phyloP scores from a whole-genome alignment of 2,797 vertebrate species.

The Callimico goeldii region DNA sequence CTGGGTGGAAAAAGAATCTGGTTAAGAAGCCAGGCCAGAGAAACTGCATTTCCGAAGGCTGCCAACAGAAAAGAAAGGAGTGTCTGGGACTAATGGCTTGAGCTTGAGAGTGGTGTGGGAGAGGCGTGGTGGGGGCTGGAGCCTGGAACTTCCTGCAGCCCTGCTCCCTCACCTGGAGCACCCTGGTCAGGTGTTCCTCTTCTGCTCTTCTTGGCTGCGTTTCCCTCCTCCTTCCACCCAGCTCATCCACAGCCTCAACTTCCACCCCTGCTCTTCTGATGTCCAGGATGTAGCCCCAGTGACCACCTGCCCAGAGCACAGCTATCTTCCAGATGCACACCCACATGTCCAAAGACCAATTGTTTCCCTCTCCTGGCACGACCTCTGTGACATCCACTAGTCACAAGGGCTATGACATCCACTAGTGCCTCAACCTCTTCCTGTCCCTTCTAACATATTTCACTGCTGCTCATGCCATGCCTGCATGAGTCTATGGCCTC shows the following conservation, averaged over 20 bases:
- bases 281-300: not conserved
- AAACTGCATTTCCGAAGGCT: not conserved
- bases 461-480: not conserved
- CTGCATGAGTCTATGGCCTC: not conserved
- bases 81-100: not conserved
- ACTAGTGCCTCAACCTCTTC: not conserved
- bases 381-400: not conserved
- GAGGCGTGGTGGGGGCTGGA: accelerated
- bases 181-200: not conserved
- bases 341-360: not conserved
- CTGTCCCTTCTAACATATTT: not conserved
- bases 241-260: not conserved
- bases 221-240: not conserved
- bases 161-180: not conserved
- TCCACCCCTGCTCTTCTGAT: not conserved
- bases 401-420: not conserved
- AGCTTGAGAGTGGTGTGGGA: not conserved
- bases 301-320: not conserved
- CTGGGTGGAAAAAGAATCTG: not conserved
- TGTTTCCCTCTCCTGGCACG: not conserved
- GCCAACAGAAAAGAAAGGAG: not conserved
- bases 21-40: not conserved
- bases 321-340: not conserved
- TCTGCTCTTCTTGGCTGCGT: not conserved
- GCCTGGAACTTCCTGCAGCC: not conserved